Evolutionary conservation across 2,888 invertebrate species (phyloP).

Genomic region (Luffia ferchaultella): DNA sequence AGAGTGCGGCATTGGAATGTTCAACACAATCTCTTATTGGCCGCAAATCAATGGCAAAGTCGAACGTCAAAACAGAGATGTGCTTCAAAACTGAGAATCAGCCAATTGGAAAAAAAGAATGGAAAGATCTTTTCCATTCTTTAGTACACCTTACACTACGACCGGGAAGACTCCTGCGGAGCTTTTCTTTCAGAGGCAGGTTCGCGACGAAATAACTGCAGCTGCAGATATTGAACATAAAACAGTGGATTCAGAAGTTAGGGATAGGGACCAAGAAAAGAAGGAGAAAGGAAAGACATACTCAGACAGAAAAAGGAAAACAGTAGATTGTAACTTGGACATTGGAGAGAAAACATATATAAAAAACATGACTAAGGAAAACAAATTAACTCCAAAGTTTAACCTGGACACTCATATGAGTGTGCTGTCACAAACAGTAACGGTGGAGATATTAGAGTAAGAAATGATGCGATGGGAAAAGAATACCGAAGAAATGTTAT

Average conservation of each 20-base stretch:
- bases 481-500: too few relatives aligned
- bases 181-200: too few relatives aligned
- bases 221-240: too few relatives aligned
- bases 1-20: slow-evolving; percentile 2
- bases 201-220: too few relatives aligned
- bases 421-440: too few relatives aligned
- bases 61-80: slow-evolving; percentile 8
- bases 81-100: too few relatives aligned
- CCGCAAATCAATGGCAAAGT: slow-evolving; percentile 11
- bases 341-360: slow-evolving; percentile 13
- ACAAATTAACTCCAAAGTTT: slow-evolving; percentile 10
- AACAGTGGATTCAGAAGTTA: too few relatives aligned
- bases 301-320: slow-evolving; percentile 12
- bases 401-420: too few relatives aligned
- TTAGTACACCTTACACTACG: slow-evolving; percentile 15
- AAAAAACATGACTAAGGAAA: slow-evolving; percentile 11
- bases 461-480: too few relatives aligned
- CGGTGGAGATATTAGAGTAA: too few relatives aligned
- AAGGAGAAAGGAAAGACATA: slow-evolving; percentile 15
- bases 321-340: slow-evolving; percentile 2
- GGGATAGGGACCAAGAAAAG: slow-evolving; percentile 10
- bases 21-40: slow-evolving; percentile 9
- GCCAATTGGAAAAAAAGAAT: too few relatives aligned
- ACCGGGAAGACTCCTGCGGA: slow-evolving; percentile 20
- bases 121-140: background rate